Conservation (phyloP, 2,888 invertebrate species). For the Trichacis sp. region DNA sequence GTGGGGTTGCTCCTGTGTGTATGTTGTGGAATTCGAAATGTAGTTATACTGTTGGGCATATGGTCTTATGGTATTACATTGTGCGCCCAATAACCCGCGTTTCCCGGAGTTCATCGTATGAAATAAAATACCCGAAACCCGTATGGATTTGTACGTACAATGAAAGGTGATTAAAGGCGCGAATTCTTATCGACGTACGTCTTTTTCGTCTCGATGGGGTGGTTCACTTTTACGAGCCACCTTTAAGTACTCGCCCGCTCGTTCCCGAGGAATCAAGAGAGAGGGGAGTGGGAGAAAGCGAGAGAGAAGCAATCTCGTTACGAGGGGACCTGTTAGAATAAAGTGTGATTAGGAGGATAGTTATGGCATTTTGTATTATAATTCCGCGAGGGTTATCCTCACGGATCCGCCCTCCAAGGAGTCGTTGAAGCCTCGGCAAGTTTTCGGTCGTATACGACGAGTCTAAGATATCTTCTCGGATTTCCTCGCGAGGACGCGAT, state of each 20-base stretch:
- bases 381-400: constrained; percentile 53
- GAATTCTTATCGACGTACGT: constrained; percentile 54
- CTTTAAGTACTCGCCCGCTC: constrained; percentile 56
- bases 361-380: constrained; percentile 67
- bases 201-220: constrained; percentile 58
- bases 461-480: constrained; percentile 41
- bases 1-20: too few species aligned
- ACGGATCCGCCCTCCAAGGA: constrained; percentile 51
- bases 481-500: constrained; percentile 34
- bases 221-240: constrained; percentile 62
- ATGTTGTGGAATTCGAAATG: too few species aligned
- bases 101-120: constrained; percentile 21
- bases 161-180: constrained; percentile 30
- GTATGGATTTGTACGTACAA: constrained; percentile 4
- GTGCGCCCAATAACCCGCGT: constrained; percentile 30
- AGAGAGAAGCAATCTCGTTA: constrained; percentile 57
- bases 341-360: constrained; percentile 67
- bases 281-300: constrained; percentile 18
- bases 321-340: constrained; percentile 63
- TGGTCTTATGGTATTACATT: too few species aligned
- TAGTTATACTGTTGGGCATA: too few species aligned
- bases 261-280: constrained; percentile 51
- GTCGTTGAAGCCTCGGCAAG: constrained; percentile 58
- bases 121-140: constrained; percentile 16
- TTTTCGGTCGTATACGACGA: constrained; percentile 51